phyloP scores from a whole-genome alignment of 2,888 invertebrate genomes.

The Synergus itoensis region DNA sequence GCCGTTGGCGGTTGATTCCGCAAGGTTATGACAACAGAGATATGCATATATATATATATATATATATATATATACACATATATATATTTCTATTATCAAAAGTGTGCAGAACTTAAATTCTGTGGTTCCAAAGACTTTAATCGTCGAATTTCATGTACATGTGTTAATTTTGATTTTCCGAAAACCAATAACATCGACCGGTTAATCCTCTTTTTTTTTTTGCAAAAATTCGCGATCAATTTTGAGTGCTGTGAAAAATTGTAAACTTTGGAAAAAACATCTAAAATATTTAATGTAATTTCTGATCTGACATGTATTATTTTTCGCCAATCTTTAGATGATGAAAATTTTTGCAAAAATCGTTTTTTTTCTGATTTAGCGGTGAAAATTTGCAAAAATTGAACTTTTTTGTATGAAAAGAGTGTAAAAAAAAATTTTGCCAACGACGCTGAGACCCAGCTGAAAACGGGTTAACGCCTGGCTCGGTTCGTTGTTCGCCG shows the following conservation, averaged over 20 bases:
- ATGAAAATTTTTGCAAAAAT: neutral
- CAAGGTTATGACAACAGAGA: slow-evolving; percentile 39
- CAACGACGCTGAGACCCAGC: slow-evolving; percentile 11
- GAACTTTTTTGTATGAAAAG: neutral
- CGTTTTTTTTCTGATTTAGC: neutral
- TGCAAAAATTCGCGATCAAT: neutral
- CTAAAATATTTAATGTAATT: neutral
- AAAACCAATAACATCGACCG: neutral
- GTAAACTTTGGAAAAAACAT: no score
- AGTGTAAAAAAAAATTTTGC: neutral
- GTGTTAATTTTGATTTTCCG: neutral
- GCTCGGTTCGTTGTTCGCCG: slow-evolving; percentile 50
- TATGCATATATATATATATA: neutral
- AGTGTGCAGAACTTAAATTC: slow-evolving; percentile 28
- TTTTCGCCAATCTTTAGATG: neutral
- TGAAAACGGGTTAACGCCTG: slow-evolving; percentile 54
- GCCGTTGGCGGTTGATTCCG: slow-evolving; percentile 37
- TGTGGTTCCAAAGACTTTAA: slow-evolving; percentile 1
- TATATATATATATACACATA: no score
- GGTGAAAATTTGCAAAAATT: slow-evolving; percentile 1
- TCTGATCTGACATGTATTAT: neutral
- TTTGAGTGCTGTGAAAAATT: neutral
- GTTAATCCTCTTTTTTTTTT: neutral
- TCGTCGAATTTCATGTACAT: neutral
- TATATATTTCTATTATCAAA: slow-evolving; percentile 7